phyloP scores from a whole-genome alignment of 2,888 invertebrate species.

The Brachycybe producta region DNA sequence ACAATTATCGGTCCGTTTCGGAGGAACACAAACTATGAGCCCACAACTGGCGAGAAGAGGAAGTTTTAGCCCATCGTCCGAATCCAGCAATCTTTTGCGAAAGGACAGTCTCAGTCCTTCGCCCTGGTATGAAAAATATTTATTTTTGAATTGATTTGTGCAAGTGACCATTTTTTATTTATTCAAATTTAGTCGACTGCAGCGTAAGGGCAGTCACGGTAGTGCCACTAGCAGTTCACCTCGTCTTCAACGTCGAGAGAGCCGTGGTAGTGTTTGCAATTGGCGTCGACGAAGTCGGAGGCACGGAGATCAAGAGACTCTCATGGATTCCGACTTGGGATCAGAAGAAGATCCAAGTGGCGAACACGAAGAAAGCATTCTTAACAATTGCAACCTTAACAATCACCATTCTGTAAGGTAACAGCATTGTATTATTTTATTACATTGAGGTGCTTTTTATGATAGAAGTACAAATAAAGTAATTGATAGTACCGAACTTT shows the following conservation, averaged over 20 bases:
- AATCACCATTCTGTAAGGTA: constrained; percentile 24
- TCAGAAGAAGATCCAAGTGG: constrained; percentile 44
- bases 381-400: constrained; percentile 32
- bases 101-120: constrained; percentile 22
- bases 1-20: constrained; percentile 14
- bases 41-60: constrained; percentile 13
- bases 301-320: constrained; percentile 31
- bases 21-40: constrained; percentile 4
- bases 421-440: constrained; percentile 32
- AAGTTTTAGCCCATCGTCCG: constrained; percentile 17
- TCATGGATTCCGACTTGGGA: constrained; percentile 43
- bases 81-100: constrained; percentile 11
- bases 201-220: constrained; percentile 19
- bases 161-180: background rate
- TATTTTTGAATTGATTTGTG: no score
- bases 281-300: constrained; percentile 29
- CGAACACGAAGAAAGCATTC: constrained; percentile 28
- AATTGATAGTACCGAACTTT: no score
- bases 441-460: no score
- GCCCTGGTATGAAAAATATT: constrained; percentile 21
- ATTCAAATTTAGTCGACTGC: constrained; percentile 16
- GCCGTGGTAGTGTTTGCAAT: constrained; percentile 33
- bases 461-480: no score
- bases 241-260: constrained; percentile 26
- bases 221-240: constrained; percentile 20